Evolutionary conservation across 2,797 vertebrate species (phyloP).

Genomic region (Crenichthys baileyi): DNA sequence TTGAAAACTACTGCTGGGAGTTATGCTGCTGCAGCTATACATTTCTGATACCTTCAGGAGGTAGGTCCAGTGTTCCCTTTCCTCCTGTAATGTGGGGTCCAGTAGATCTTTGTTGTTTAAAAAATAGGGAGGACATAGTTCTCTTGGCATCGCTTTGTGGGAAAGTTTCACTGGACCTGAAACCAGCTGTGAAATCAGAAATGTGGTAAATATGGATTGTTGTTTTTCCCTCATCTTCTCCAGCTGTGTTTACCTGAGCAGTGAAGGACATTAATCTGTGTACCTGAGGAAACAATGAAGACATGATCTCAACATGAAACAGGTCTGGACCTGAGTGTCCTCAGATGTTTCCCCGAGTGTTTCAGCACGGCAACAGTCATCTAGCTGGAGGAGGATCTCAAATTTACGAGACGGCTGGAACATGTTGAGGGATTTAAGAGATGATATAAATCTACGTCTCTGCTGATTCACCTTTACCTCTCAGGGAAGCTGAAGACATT

Average conservation of each 20-base stretch:
- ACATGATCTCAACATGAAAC: not conserved
- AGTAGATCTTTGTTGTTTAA: too few species aligned
- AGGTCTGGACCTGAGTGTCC: constrained; percentile 15
- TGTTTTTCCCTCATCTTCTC: not conserved
- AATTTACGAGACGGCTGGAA: constrained; percentile 7
- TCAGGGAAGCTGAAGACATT: not conserved
- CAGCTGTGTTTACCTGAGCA: not conserved
- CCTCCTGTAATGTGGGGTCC: too few species aligned
- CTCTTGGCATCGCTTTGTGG: too few species aligned
- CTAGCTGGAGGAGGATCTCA: constrained; percentile 29
- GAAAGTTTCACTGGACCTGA: too few species aligned
- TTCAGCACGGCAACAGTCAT: constrained; percentile 45
- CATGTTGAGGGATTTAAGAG: constrained; percentile 14
- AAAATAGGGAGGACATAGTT: too few species aligned
- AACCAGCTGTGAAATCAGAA: not conserved
- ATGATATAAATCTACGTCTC: not conserved
- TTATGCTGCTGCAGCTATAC: too few species aligned
- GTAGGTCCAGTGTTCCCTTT: too few species aligned
- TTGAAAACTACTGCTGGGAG: too few species aligned
- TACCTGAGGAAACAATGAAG: not conserved
- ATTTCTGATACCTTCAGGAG: too few species aligned
- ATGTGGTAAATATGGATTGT: not conserved
- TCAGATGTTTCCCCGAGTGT: not conserved
- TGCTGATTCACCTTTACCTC: not conserved
- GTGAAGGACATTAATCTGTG: not conserved